Evolutionary conservation across 1,140 invertebrate genomes (phyloP).

Genomic region (Ctenoplectra terminalis): DNA sequence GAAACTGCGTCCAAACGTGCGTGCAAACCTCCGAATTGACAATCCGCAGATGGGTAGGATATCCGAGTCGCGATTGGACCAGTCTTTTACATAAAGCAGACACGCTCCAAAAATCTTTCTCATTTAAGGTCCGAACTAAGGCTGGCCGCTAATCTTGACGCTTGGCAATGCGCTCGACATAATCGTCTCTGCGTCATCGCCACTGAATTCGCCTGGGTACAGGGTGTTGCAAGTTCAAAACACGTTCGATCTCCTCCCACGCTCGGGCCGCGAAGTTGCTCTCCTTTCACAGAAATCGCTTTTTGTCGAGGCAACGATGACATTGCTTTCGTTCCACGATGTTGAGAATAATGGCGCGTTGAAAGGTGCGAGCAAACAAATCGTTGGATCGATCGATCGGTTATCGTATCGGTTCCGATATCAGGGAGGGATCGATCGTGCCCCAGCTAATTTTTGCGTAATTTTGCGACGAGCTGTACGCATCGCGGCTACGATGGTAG

Average conservation of each 20-base stretch:
- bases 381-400: neutral
- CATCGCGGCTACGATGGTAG: neutral
- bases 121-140: slow-evolving; percentile 59
- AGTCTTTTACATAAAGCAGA: slow-evolving; percentile 69
- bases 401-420: slow-evolving; percentile 35
- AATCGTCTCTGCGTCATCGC: slow-evolving; percentile 56
- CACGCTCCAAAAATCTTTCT: slow-evolving; percentile 43
- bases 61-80: slow-evolving; percentile 37
- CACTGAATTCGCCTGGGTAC: slow-evolving; percentile 39
- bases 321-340: neutral
- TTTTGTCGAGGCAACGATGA: neutral
- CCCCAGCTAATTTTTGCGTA: slow-evolving; percentile 33
- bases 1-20: slow-evolving; percentile 17
- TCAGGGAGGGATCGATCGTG: slow-evolving; percentile 1
- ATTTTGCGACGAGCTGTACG: slow-evolving; percentile 55
- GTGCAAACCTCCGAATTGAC: slow-evolving; percentile 48
- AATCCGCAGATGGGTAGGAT: slow-evolving; percentile 54
- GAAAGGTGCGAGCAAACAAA: neutral
- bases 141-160: slow-evolving; percentile 66
- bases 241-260: neutral
- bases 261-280: neutral
- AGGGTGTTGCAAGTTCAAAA: slow-evolving; percentile 58
- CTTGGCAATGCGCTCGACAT: slow-evolving; percentile 38
- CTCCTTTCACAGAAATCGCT: neutral
- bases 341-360: neutral